Percentiles rank a stretch among this genome's conserved stretches.
Conservation (phyloP, 92 coral and sea anemone genomes). For the Parazoanthus atlanticus region DNA sequence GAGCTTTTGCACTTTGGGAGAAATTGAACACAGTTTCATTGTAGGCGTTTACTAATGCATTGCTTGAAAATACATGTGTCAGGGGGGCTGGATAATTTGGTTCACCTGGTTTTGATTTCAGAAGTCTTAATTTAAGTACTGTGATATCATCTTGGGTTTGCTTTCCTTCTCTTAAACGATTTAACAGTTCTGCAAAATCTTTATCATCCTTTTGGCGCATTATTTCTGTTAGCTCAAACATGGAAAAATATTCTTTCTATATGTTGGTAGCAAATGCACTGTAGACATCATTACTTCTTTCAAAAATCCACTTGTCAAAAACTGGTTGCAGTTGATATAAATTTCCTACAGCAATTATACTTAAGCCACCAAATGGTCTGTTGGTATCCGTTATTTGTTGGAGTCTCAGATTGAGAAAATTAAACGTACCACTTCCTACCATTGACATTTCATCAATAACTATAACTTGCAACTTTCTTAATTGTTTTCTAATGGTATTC, state of each 20-base stretch:
- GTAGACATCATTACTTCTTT: slow-evolving; percentile 26
- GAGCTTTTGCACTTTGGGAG: not conserved
- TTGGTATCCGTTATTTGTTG: slow-evolving; percentile 47
- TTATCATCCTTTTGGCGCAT: slow-evolving; percentile 48
- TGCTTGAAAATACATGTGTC: slow-evolving; percentile 11
- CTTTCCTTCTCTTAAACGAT: slow-evolving; percentile 30
- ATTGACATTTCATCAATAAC: slow-evolving; percentile 45
- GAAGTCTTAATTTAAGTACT: too few relatives aligned
- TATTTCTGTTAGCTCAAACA: slow-evolving; percentile 44
- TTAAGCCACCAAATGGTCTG: slow-evolving; percentile 45
- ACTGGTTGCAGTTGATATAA: slow-evolving; percentile 54
- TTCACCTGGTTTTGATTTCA: too few relatives aligned
- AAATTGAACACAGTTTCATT: not conserved
- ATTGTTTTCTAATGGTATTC: slow-evolving; percentile 37
- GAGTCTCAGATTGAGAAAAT: slow-evolving; percentile 48
- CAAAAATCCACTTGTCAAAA: slow-evolving; percentile 52
- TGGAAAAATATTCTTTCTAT: slow-evolving; percentile 47
- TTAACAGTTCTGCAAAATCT: slow-evolving; percentile 4
- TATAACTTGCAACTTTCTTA: slow-evolving; percentile 23
- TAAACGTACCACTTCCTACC: slow-evolving; percentile 55
- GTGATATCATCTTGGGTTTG: not conserved
- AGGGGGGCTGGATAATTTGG: not conserved
- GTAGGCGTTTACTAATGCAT: not conserved
- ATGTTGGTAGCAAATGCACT: slow-evolving; percentile 50
- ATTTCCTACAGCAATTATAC: slow-evolving; percentile 52